phyloP scores from a whole-genome alignment of 2,113 vertebrate species.

The Otis tarda region DNA sequence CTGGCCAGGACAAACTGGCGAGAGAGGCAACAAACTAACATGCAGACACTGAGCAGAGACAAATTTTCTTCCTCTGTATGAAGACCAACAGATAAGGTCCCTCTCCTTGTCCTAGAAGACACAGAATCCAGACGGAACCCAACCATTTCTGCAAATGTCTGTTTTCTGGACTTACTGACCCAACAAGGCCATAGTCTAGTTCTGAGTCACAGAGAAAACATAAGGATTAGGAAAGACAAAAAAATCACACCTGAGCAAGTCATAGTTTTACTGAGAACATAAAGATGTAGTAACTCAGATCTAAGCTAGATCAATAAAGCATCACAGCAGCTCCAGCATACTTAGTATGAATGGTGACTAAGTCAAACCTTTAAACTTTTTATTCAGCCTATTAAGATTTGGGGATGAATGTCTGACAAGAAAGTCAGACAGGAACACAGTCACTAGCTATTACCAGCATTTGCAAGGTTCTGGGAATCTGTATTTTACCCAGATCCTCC shows the following conservation, averaged over 20 bases:
- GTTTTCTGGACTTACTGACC: background rate
- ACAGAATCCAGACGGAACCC: background rate
- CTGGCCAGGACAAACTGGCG: background rate
- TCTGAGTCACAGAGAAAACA: conserved; percentile 11
- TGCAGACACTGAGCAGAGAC: fast-evolving
- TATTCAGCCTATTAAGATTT: background rate
- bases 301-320: conserved; percentile 8
- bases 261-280: background rate
- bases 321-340: background rate
- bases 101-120: background rate
- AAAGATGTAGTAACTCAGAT: background rate
- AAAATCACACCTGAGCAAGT: background rate
- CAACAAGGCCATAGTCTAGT: fast-evolving
- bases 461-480: background rate
- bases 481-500: background rate
- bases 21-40: background rate
- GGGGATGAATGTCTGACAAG: fast-evolving
- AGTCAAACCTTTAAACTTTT: background rate
- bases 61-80: background rate
- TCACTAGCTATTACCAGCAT: background rate
- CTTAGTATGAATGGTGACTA: background rate
- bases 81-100: background rate
- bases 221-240: background rate
- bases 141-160: background rate
- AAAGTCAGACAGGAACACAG: background rate